Evolutionary conservation across 1,140 invertebrate genomes (phyloP).

Genomic region (Panagrolaimus sp.): DNA sequence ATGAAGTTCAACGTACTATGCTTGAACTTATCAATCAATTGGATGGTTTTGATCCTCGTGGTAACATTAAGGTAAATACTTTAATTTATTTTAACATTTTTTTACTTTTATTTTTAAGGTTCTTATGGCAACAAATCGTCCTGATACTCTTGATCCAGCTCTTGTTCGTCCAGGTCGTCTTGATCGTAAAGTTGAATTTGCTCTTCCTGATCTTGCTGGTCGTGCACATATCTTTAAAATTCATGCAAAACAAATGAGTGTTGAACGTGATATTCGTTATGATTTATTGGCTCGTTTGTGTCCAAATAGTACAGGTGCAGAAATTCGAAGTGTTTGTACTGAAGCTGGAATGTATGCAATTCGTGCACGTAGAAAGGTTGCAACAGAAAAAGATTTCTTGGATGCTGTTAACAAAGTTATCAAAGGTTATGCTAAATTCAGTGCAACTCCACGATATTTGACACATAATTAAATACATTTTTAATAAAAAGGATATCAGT

Average conservation of each 20-base stretch:
- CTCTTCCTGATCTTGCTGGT: constrained; percentile 63
- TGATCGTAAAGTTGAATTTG: constrained; percentile 28
- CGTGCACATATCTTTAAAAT: constrained; percentile 97
- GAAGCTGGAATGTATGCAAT: constrained; percentile 99
- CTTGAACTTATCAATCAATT: constrained; percentile 97
- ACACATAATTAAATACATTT: constrained; percentile 82
- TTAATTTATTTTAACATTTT: not conserved
- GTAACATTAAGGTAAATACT: constrained; percentile 87
- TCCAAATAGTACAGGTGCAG: constrained; percentile 96
- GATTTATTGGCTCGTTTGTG: constrained; percentile 89
- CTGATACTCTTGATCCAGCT: constrained; percentile 95
- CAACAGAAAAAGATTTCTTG: constrained; percentile 99
- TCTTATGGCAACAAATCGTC: constrained; percentile 96
- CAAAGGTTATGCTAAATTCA: constrained; percentile 99
- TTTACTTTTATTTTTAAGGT: constrained; percentile 64
- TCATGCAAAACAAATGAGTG: constrained; percentile 96
- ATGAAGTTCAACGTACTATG: constrained; percentile 98
- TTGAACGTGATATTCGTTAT: constrained; percentile 94
- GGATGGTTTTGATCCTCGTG: constrained; percentile 96
- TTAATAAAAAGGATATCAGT: too few relatives aligned
- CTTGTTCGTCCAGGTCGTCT: constrained; percentile 92
- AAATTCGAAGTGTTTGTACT: constrained; percentile 91
- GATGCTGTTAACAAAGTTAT: constrained; percentile 99
- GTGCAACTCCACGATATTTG: constrained; percentile 97
- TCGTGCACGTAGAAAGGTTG: constrained; percentile 90